Percentiles rank a stretch among this genome's conserved stretches.
Evolutionary conservation across 2,888 invertebrate genomes (phyloP).

Genomic region (Apodemia duryi): DNA sequence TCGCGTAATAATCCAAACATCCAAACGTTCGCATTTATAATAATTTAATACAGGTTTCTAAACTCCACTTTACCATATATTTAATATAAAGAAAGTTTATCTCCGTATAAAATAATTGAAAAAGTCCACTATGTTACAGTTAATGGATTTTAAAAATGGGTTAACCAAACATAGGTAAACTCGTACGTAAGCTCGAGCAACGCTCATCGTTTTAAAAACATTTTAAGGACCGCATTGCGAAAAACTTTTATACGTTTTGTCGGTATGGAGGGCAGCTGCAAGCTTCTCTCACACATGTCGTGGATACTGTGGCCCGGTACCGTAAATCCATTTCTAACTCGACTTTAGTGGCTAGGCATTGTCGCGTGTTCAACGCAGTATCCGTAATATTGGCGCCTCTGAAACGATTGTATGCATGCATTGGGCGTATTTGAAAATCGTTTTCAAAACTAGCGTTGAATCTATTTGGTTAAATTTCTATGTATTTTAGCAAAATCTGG

Average conservation of each 20-base stretch:
- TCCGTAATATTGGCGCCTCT: constrained; percentile 38
- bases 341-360: constrained; percentile 48
- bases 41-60: too few species aligned
- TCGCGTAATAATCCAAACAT: too few species aligned
- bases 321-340: constrained; percentile 74
- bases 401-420: constrained; percentile 35
- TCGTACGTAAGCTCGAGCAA: constrained; percentile 26
- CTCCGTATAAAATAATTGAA: constrained; percentile 3
- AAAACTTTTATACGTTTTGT: constrained; percentile 53
- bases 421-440: constrained; percentile 37
- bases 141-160: constrained; percentile 16
- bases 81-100: not conserved
- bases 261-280: constrained; percentile 38
- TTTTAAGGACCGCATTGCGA: constrained; percentile 70
- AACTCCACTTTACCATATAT: too few species aligned
- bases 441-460: constrained; percentile 21
- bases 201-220: constrained; percentile 34
- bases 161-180: constrained; percentile 24
- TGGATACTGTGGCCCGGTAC: constrained; percentile 41
- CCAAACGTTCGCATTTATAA: too few species aligned
- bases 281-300: constrained; percentile 56
- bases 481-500: not conserved
- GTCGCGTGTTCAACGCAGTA: constrained; percentile 51
- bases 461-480: constrained; percentile 10
- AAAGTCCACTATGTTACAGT: not conserved